These are phyloP conservation scores for Fissipunctia ypsillon DNA, from an alignment of 2,888 invertebrate genomes.

Conservation along the genomic window DNA sequence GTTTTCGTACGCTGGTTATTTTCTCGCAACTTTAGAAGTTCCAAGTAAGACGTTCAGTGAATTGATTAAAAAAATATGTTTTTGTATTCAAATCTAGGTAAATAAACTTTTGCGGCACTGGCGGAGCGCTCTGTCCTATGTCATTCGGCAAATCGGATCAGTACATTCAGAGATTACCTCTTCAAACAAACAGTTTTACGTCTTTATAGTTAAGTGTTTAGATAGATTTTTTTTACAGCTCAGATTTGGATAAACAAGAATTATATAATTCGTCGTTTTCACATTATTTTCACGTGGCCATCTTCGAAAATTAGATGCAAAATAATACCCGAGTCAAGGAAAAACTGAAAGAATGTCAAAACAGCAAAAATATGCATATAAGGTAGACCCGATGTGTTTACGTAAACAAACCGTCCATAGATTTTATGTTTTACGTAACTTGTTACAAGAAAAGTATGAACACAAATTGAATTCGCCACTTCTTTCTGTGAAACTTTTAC, in stretches of 20 bases:
- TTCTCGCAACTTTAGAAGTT: not conserved
- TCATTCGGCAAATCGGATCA: not conserved
- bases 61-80: too few species aligned
- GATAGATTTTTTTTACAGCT: not conserved
- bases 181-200: not conserved
- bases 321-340: not conserved
- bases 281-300: not conserved
- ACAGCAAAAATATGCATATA: not conserved
- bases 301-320: not conserved
- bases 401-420: not conserved
- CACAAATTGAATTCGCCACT: conserved; percentile 20
- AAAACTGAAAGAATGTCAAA: not conserved
- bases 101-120: not conserved
- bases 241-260: not conserved
- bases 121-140: not conserved
- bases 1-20: not conserved
- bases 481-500: conserved; percentile 14
- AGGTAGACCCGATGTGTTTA: not conserved
- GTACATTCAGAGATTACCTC: not conserved
- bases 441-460: conserved; percentile 19
- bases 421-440: conserved; percentile 7
- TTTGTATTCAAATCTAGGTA: conserved; percentile 1
- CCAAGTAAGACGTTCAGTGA: not conserved
- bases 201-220: not conserved
- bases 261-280: not conserved